phyloP scores from a whole-genome alignment of 2,113 vertebrate genomes.

The Carettochelys insculpta region DNA sequence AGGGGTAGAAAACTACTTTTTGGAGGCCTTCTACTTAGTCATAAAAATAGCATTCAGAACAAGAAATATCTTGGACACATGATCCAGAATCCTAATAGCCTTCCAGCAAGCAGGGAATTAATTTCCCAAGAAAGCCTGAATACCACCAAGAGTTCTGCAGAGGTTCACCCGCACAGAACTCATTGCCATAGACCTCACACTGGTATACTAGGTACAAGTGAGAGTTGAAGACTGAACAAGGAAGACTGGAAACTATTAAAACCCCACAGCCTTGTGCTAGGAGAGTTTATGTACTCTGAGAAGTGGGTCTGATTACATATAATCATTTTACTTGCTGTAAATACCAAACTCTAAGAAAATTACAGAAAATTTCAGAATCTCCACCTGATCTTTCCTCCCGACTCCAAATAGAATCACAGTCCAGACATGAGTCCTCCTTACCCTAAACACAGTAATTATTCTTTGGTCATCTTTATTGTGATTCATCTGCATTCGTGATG shows the following conservation, averaged over 20 bases:
- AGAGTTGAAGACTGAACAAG: background rate
- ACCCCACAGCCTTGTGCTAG: background rate
- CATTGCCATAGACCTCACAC: background rate
- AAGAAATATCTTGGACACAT: background rate
- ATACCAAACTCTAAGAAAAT: background rate
- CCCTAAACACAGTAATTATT: background rate
- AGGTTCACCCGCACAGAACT: background rate
- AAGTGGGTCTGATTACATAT: background rate
- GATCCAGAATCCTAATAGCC: too few species aligned
- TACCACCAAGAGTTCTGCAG: background rate
- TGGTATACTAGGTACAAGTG: background rate
- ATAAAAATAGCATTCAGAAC: background rate
- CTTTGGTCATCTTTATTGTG: background rate
- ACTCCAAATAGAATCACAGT: background rate
- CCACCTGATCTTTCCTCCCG: background rate
- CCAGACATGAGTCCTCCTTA: background rate
- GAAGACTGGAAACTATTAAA: background rate
- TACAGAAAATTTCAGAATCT: background rate
- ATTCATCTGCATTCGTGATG: background rate
- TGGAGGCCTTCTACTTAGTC: background rate
- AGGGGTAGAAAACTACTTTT: background rate
- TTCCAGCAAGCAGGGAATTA: background rate
- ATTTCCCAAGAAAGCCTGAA: background rate
- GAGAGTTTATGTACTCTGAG: background rate
- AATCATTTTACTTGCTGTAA: background rate